Conservation (phyloP, 2,113 vertebrate genomes). For the Microtus pennsylvanicus region DNA sequence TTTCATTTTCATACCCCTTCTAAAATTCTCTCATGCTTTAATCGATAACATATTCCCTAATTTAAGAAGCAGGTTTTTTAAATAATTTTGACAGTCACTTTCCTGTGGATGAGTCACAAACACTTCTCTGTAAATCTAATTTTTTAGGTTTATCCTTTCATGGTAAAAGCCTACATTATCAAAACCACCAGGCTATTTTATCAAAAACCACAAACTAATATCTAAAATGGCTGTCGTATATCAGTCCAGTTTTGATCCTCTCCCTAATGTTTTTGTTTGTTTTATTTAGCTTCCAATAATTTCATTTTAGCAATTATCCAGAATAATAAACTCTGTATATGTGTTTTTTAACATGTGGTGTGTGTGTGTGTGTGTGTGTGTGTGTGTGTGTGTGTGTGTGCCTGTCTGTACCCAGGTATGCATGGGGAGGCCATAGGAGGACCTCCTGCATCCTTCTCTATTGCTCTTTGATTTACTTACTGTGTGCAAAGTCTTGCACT, state of each 20-base stretch:
- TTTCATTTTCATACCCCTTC: not conserved
- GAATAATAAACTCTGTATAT: not conserved
- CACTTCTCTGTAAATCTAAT: not conserved
- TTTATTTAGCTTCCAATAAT: not conserved
- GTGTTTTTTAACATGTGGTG: not conserved
- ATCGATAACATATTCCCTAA: not conserved
- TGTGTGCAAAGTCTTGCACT: not conserved
- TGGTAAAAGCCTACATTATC: not conserved
- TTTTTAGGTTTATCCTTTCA: constrained; percentile 3
- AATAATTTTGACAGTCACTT: not conserved
- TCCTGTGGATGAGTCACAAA: not conserved
- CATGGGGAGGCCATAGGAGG: not conserved
- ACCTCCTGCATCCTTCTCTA: too few relatives aligned
- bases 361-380: not conserved
- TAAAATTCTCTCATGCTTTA: not conserved
- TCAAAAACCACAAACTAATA: not conserved
- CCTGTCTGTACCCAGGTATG: not conserved
- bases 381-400: not conserved
- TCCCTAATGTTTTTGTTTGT: not conserved
- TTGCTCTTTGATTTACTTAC: not conserved
- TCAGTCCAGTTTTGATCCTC: not conserved
- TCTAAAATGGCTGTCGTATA: not conserved
- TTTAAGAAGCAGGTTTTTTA: not conserved
- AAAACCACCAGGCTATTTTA: not conserved
- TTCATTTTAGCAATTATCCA: not conserved